Evolutionary conservation across 2,888 invertebrate species (phyloP).

Genomic region (Lasioglossum leucozonium): DNA sequence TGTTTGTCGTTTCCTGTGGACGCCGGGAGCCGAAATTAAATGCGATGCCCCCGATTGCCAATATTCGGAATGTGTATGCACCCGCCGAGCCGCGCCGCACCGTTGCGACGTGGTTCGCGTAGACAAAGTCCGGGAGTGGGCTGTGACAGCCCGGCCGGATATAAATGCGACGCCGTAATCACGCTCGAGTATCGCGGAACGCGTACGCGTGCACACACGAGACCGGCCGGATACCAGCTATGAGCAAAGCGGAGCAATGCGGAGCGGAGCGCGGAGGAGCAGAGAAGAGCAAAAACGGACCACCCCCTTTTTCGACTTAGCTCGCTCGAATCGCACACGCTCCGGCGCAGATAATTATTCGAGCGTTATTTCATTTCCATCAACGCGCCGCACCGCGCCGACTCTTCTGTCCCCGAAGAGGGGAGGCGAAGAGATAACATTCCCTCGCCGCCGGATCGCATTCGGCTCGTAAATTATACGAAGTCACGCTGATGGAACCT

Average conservation of each 20-base stretch:
- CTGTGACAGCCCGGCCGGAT: slow-evolving; percentile 45
- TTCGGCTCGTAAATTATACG: slow-evolving; percentile 33
- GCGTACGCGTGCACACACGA: slow-evolving; percentile 19
- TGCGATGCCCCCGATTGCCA: slow-evolving; percentile 76
- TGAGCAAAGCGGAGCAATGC: background rate
- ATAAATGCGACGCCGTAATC: slow-evolving; percentile 56
- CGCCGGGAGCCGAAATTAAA: slow-evolving; percentile 79
- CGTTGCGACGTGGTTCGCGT: slow-evolving; percentile 45
- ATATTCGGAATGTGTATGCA: slow-evolving; percentile 72
- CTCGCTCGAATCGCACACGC: background rate
- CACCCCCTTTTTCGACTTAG: slow-evolving; percentile 24
- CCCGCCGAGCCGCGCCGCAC: too few species aligned
- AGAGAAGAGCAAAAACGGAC: background rate
- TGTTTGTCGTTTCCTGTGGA: slow-evolving; percentile 80
- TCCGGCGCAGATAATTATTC: slow-evolving; percentile 11
- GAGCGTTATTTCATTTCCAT: slow-evolving; percentile 36
- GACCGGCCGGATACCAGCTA: background rate
- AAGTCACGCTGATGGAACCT: slow-evolving; percentile 8
- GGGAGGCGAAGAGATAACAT: slow-evolving; percentile 10
- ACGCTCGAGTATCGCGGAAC: slow-evolving; percentile 31
- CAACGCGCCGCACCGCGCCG: background rate
- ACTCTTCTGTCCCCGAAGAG: background rate
- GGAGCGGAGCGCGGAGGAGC: background rate
- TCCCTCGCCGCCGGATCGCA: background rate
- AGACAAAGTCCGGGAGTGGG: slow-evolving; percentile 55